Base-by-base conservation (phyloP, 2,888 invertebrate genomes). In the Tiphia femorata region DNA sequence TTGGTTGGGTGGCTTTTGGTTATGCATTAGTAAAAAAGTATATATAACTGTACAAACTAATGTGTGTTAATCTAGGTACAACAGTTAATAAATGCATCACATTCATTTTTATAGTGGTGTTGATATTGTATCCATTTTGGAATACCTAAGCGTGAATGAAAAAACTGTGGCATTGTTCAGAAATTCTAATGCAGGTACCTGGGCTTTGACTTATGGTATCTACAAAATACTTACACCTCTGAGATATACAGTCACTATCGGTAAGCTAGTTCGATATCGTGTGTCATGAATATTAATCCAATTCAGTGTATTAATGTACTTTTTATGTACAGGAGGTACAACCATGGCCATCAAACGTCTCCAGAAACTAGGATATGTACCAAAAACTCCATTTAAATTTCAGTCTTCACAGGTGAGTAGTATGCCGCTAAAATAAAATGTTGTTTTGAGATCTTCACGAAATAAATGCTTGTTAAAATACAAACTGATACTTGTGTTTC, bases 201-300 rank as follows among this genome's bases (percentile, higher is more conserved):
- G 94, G 79, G 98, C 98, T 6, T 86, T 97, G 29, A 89, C 97
- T 0, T 95, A 96, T 84, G 92, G 96, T 35, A 87, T 97, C 72
- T 99, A 98, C 84, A 99, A 99, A 86, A 86, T 98, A 67, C 91
- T 91, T 21, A 95, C 97, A 6, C 98, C 98, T 2, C 83, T 93
- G 10, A 87, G 98, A 69, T 98, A 97, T 84, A 92, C 95, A n/a
- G 91, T 96, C 1, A 98, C 97, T 43, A 81, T 97, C 79, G 95
- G 93, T 92, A 86, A 86, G 81, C 52, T 27, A 23, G 35, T 33
- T 50, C 37, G 12, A n/a, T n/a, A n/a, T n/a, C n/a, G n/a, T n/a
- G n/a, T n/a, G n/a, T n/a, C n/a, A n/a, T 29, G 10, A 29, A 6
- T 33, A 2, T 17, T 6, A 27, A 19, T 12, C 6, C 2, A 1